Percentiles rank a stretch among this genome's conserved stretches.
Evolutionary conservation across 2,888 invertebrate genomes (phyloP).

Genomic region (Melinopterus prodromus): DNA sequence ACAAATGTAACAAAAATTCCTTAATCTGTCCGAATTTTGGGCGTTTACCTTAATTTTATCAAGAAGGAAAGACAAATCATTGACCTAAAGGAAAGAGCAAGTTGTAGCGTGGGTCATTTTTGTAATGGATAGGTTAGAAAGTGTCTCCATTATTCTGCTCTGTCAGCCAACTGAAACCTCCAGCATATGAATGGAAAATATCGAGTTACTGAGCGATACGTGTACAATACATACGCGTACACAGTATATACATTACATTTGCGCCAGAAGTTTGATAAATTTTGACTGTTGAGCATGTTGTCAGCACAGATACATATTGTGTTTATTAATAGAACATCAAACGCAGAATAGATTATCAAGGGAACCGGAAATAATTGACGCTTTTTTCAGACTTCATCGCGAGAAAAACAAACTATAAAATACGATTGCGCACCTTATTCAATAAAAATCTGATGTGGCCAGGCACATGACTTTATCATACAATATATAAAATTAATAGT

Average conservation of each 20-base stretch:
- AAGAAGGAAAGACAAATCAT: background rate
- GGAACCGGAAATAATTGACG: too few species aligned
- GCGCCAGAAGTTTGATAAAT: slow-evolving; percentile 30
- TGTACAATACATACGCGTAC: slow-evolving; percentile 13
- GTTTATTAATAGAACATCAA: too few species aligned
- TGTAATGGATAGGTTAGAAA: slow-evolving; percentile 37
- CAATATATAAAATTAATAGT: too few species aligned
- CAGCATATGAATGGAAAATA: slow-evolving; percentile 34
- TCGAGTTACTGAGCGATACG: slow-evolving; percentile 34
- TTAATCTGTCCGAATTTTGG: too few species aligned
- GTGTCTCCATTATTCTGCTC: slow-evolving; percentile 38
- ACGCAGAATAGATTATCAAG: too few species aligned
- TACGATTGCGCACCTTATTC: too few species aligned
- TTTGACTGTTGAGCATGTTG: slow-evolving; percentile 6
- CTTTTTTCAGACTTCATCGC: too few species aligned
- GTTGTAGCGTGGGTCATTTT: slow-evolving; percentile 19
- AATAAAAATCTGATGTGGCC: too few species aligned
- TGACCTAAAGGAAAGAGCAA: background rate
- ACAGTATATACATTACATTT: slow-evolving; percentile 29
- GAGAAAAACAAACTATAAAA: too few species aligned
- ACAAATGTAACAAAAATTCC: too few species aligned
- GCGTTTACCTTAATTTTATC: too few species aligned
- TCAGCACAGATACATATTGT: background rate
- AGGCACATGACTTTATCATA: too few species aligned
- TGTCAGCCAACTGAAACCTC: slow-evolving; percentile 37